Conservation (phyloP, 2,888 invertebrate genomes). For the Monochamus alternatus region DNA sequence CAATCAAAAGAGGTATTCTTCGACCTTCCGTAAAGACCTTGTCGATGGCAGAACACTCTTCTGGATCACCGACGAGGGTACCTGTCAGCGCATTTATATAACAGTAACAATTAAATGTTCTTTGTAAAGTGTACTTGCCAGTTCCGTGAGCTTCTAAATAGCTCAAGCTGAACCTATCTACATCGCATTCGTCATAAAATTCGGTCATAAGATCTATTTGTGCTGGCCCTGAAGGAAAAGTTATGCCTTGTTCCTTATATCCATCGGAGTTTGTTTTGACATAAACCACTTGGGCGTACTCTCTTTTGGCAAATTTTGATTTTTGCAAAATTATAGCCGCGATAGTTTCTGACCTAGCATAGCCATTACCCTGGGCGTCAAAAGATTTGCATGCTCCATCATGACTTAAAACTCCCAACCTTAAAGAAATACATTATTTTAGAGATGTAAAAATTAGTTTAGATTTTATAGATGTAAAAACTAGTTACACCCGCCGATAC, state of each 20-base stretch:
- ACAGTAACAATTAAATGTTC: background rate
- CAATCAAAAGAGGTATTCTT: slow-evolving; percentile 82
- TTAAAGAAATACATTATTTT: slow-evolving; percentile 33
- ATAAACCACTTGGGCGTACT: slow-evolving; percentile 71
- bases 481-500: no score
- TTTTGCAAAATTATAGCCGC: slow-evolving; percentile 82
- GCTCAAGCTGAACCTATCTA: slow-evolving; percentile 80
- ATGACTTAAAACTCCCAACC: slow-evolving; percentile 83
- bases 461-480: no score
- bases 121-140: slow-evolving; percentile 68
- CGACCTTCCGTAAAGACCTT: slow-evolving; percentile 84
- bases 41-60: slow-evolving; percentile 88
- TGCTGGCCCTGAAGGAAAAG: slow-evolving; percentile 69
- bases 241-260: slow-evolving; percentile 66
- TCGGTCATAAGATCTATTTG: slow-evolving; percentile 77
- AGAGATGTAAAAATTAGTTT: no score
- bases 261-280: slow-evolving; percentile 66
- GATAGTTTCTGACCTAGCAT: slow-evolving; percentile 86
- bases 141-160: slow-evolving; percentile 93
- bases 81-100: slow-evolving; percentile 54
- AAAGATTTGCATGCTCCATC: slow-evolving; percentile 94
- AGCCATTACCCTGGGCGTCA: slow-evolving; percentile 87
- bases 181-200: slow-evolving; percentile 79
- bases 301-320: slow-evolving; percentile 70
- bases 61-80: slow-evolving; percentile 84